Evolutionary conservation across 2,797 vertebrate genomes (phyloP).

Genomic region (Notamacropus eugenii): DNA sequence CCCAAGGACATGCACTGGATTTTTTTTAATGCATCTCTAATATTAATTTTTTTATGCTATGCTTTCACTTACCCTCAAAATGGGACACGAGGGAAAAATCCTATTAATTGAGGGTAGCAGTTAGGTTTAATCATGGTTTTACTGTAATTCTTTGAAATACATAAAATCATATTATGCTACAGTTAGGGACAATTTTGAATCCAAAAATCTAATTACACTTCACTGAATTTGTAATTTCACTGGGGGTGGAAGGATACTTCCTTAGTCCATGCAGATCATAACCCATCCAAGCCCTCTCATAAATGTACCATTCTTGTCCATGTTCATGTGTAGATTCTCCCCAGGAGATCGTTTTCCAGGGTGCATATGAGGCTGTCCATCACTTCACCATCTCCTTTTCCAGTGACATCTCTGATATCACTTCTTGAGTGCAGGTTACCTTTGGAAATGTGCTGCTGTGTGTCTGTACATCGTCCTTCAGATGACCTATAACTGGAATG

Average conservation of each 20-base stretch:
- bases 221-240: background rate
- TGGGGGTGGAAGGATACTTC: background rate
- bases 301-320: background rate
- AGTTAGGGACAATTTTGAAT: background rate
- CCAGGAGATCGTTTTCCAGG: background rate
- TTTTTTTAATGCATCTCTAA: background rate
- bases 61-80: background rate
- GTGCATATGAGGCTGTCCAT: background rate
- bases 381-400: background rate
- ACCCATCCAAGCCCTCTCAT: background rate
- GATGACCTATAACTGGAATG: background rate
- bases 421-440: background rate
- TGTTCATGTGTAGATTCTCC: background rate
- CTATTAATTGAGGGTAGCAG: background rate
- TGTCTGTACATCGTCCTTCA: background rate
- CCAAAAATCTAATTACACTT: background rate
- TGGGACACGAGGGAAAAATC: accelerated
- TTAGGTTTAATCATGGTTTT: background rate
- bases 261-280: background rate
- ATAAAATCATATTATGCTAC: accelerated
- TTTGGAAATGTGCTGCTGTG: background rate
- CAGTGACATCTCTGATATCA: background rate
- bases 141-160: background rate
- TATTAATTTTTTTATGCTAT: background rate
- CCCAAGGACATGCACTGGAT: background rate